Percentiles rank a stretch among this genome's conserved stretches.
Evolutionary conservation across 1,140 invertebrate genomes (phyloP).

Genomic region (Lepidostoma basale): DNA sequence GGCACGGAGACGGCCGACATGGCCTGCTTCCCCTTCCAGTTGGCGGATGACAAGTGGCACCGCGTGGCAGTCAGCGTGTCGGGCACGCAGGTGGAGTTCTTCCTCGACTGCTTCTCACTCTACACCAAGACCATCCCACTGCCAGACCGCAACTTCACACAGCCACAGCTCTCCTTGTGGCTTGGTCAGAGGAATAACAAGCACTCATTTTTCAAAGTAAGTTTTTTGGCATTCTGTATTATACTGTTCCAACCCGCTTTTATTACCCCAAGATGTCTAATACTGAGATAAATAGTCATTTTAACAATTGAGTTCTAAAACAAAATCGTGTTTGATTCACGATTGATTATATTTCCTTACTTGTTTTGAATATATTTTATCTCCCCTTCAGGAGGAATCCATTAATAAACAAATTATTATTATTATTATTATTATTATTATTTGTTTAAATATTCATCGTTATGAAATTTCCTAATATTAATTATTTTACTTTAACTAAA

Average conservation of each 20-base stretch:
- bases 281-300: too few relatives aligned
- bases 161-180: slow-evolving; percentile 78
- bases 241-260: neutral
- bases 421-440: too few relatives aligned
- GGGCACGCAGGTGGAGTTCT: slow-evolving; percentile 79
- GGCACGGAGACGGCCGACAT: slow-evolving; percentile 70
- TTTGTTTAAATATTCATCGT: too few relatives aligned
- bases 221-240: slow-evolving; percentile 11
- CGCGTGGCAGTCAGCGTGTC: slow-evolving; percentile 81
- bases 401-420: too few relatives aligned
- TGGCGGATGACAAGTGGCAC: slow-evolving; percentile 88
- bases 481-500: too few relatives aligned
- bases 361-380: too few relatives aligned
- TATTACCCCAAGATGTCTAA: too few relatives aligned
- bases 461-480: too few relatives aligned
- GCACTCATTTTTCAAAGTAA: slow-evolving; percentile 88
- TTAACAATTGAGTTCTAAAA: too few relatives aligned
- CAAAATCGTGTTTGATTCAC: too few relatives aligned
- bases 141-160: slow-evolving; percentile 76
- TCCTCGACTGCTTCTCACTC: slow-evolving; percentile 84
- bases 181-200: slow-evolving; percentile 84
- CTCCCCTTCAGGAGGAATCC: too few relatives aligned
- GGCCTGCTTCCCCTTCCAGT: slow-evolving; percentile 84
- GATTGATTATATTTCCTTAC: too few relatives aligned
- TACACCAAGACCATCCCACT: slow-evolving; percentile 71